Base-by-base conservation (phyloP, 2,797 vertebrate genomes). In the Catharus ustulatus region DNA sequence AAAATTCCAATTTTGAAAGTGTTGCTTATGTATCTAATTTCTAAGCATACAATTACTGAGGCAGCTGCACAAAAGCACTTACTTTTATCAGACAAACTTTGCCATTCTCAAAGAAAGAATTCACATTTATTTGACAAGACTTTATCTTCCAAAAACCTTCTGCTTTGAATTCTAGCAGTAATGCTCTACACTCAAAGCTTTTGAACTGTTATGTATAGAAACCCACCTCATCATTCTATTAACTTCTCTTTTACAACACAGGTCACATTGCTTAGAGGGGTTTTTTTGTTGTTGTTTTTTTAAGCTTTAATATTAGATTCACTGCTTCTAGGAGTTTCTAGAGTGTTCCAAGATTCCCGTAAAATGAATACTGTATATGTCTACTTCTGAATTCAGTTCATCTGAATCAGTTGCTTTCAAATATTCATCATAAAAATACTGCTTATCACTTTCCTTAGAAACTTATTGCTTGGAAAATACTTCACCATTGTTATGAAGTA, bases 381-480 rank as follows among this genome's bases (percentile, higher is more conserved):
- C 42, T 86, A 5, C 43, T 55, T 88, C 66, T 81, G 79, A 89
- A 85, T 94, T 85, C 54, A 46, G 61, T 81, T 87, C 54, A 68
- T 64, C 54, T 92, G 76, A 96, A 89, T 75, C 79, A 89, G 79
- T 72, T 89, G 49, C 51, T 95, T 93, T 83, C 66, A 77, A 83
- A 94, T 80, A 84, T 79, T 89, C 49, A 13, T 45, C 67, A 67
- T 64, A 83, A 92, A 91, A 90, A 83, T 59, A 84, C 45, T 67
- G 40, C 68, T 83, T 93, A 94, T 95, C 78, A 36, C 46, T 77
- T 85, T 91, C 72, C 68, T 92, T 84, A 58, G 62, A 87, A 95
- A 92, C 26, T 87, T 87, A 93, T 82, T 90, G 68, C 84, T 92
- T 95, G 77, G 84, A 95, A 96, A 94, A 93, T 87, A 85, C 81